Base-by-base conservation (phyloP, 2,113 vertebrate genomes). In the Aldabrachelys gigantea region DNA sequence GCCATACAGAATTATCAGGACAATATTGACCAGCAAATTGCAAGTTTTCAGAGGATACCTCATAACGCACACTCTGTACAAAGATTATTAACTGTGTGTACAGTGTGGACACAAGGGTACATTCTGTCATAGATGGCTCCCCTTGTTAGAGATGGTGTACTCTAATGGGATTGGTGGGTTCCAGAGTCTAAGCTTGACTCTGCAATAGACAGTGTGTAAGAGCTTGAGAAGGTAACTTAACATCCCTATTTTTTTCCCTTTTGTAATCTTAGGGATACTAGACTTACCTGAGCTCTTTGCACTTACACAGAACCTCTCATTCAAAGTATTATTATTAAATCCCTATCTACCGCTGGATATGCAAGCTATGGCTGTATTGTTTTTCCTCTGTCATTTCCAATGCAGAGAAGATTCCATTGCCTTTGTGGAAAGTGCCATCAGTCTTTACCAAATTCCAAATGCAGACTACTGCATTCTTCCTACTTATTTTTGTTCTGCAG, bases 161-260 rank as follows among this genome's bases (percentile, higher is more conserved):
- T 16, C 14, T 65, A 27, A 69, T 69, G 16, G 62, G 62, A 69
- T n/a, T n/a, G 27, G 12, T n/a, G 2, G 1, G 31, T 87, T 7
- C 50, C 12, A n/a, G 2, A 44, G 69, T 94, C 65, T 31, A 90
- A 54, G 14, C 1, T 4, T 16, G 49, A 35, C 25, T 69, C 29
- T 19, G 49, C 29, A 16, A 19, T 29, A 72, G 8, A 8, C 16
- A 82, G 24, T 31, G 14, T 83, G 13, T 41, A n/a, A 1, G 4
- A 4, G 8, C 0, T 0, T 91, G 83, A n/a, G 21, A 0, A 10
- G 8, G 57, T 69, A 27, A 47, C 25, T 19, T 41, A 93, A 82
- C 1, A 62, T 56, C 56, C 17, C 22, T 29, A 52, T 22, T 10
- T 49, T 1, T 4, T 2, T 11, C 52, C 89, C 89, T 80, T 65